Base-by-base conservation (phyloP, 2,113 vertebrate genomes). In the Brienomyrus brachyistius region DNA sequence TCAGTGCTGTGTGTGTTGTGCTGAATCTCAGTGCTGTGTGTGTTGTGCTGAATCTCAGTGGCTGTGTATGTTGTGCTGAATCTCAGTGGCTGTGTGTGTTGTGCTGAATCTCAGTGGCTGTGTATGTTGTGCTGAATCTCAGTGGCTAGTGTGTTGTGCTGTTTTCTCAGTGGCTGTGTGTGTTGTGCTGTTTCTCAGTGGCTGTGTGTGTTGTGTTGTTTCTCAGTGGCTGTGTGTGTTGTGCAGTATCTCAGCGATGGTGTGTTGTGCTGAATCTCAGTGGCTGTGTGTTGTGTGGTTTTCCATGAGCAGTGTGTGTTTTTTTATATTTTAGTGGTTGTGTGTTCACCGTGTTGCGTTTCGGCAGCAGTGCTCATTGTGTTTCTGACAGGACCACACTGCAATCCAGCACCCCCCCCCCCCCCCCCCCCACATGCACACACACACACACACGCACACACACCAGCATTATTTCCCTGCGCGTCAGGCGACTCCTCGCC, bases 401-500 rank as follows among this genome's bases (percentile, higher is more conserved):
- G 6, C 88, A 90, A 62, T 91, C 90, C 59, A 85, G 88, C 6
- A 90, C 91, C 0, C 91, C 91, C 0, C 89, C 91, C 50, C 3
- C 47, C 43, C 43, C 43, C 4, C 43, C 4, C 43, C 43, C 43
- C 43, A n/a, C n/a, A n/a, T n/a, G n/a, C n/a, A n/a, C 8, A 86
- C 88, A 17, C 91, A 91, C 40, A 31, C 35, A 21, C 5, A 23
- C 19, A 56, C 19, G 7, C 54, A 82, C 88, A 13, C 91, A 91
- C 35, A 40, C 45, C 3, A 35, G 48, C 50, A 86, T 91, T 83
- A 62, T 91, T 89, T 86, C 89, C 45, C 88, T 91, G 88, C 56
- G 90, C 52, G 23, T 92, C 90, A 10, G 45, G 62, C 86, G 93
- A 91, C 93, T 90, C 89, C 93, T 92, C 21, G 17, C 91, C 91